A percentile compares a stretch with the other conserved stretches of the same genome.
Conservation (phyloP, 2,888 invertebrate genomes). For the Cephonodes hylas region DNA sequence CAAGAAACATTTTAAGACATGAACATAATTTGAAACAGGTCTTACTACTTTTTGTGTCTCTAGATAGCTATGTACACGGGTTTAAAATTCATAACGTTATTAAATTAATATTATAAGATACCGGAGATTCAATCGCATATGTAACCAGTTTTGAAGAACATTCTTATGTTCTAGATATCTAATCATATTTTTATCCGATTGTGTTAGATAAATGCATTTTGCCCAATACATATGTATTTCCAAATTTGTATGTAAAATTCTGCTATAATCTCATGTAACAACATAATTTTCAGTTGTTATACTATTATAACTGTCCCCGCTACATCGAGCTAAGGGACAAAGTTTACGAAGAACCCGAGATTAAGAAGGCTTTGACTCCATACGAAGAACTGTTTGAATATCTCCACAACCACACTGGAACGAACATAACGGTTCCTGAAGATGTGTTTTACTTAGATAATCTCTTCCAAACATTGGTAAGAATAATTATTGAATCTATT, state of each 20-base stretch:
- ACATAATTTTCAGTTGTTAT: slow-evolving; percentile 57
- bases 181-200: background rate
- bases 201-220: background rate
- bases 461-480: slow-evolving; percentile 72
- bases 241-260: too few relatives aligned
- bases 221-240: background rate
- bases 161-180: background rate
- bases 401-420: slow-evolving; percentile 53
- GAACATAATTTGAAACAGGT: background rate
- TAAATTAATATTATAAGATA: too few relatives aligned
- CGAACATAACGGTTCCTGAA: slow-evolving; percentile 62
- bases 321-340: slow-evolving; percentile 55
- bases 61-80: background rate
- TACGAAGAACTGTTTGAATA: slow-evolving; percentile 53
- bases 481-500: slow-evolving; percentile 19
- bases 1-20: too few relatives aligned
- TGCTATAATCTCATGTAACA: background rate
- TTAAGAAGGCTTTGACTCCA: slow-evolving; percentile 47
- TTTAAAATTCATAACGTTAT: too few relatives aligned
- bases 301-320: slow-evolving; percentile 71
- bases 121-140: background rate
- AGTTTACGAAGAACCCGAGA: slow-evolving; percentile 51
- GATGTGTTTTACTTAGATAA: slow-evolving; percentile 74
- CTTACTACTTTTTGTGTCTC: background rate
- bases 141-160: background rate